These are phyloP conservation scores for Nezara viridula DNA, from an alignment of 2,888 invertebrate species.

Conservation along the genomic window DNA sequence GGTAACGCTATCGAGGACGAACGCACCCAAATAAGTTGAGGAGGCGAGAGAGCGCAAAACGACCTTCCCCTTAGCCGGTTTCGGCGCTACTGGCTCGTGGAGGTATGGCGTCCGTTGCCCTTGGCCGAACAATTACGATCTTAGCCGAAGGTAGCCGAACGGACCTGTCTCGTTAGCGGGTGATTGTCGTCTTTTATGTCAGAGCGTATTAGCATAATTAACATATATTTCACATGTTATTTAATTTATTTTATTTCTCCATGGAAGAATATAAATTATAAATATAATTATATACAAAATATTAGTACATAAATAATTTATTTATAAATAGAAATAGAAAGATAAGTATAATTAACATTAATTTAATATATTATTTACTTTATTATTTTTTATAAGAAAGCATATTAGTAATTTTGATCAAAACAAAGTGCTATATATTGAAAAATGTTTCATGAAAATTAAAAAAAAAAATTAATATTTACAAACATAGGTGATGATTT, in stretches of 20 bases:
- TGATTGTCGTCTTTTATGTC: not conserved
- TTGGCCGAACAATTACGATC: slow-evolving; percentile 58
- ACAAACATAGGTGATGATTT: too few relatives aligned
- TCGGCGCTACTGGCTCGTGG: slow-evolving; percentile 27
- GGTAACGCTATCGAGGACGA: not conserved
- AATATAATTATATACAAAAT: too few relatives aligned
- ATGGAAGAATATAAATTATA: too few relatives aligned
- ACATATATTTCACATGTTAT: not conserved
- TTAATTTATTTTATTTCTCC: not conserved
- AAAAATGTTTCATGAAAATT: too few relatives aligned
- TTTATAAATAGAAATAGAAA: too few relatives aligned
- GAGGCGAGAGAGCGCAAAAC: slow-evolving; percentile 19
- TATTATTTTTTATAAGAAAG: too few relatives aligned
- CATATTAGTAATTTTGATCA: too few relatives aligned
- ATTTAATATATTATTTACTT: too few relatives aligned
- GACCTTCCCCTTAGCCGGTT: slow-evolving; percentile 15
- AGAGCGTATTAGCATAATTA: not conserved
- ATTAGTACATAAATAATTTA: too few relatives aligned
- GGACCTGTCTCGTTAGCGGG: slow-evolving; percentile 35
- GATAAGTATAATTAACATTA: too few relatives aligned
- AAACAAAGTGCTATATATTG: too few relatives aligned
- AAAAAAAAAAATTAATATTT: too few relatives aligned
- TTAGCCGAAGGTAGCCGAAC: slow-evolving; percentile 58
- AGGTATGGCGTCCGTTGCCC: slow-evolving; percentile 61
- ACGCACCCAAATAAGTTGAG: not conserved